Percentiles rank a stretch among this genome's conserved stretches.
Conservation (phyloP, 2,113 vertebrate genomes). For the Myiagra hebetior region DNA sequence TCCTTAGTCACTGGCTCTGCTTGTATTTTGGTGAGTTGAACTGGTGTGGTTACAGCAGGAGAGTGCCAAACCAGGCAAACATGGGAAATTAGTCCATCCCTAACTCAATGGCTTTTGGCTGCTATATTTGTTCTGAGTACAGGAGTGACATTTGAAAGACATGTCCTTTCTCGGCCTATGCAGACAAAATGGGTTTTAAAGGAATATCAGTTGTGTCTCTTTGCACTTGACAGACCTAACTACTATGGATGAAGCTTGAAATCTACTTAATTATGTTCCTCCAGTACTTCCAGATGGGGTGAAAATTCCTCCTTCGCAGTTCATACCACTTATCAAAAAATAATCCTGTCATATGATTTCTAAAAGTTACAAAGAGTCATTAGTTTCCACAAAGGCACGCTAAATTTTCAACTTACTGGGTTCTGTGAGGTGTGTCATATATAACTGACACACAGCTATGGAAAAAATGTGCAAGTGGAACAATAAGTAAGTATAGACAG, state of each 20-base stretch:
- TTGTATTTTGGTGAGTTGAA: not conserved
- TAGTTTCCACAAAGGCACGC: not conserved
- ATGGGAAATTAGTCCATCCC: not conserved
- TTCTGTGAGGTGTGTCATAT: not conserved
- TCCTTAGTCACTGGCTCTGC: not conserved
- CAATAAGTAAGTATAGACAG: not conserved
- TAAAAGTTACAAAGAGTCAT: not conserved
- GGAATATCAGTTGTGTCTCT: not conserved
- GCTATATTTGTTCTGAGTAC: not conserved
- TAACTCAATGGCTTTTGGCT: not conserved
- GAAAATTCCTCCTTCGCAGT: not conserved
- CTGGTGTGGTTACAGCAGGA: not conserved
- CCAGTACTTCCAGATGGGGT: not conserved
- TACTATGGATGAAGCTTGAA: not conserved
- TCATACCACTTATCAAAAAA: not conserved
- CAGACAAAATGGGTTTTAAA: not conserved
- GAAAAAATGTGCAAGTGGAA: not conserved
- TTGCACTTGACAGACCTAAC: not conserved
- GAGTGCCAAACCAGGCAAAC: not conserved
- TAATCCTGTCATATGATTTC: not conserved
- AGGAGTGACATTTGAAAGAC: not conserved
- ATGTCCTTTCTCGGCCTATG: not conserved
- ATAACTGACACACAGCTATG: not conserved
- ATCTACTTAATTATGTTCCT: not conserved
- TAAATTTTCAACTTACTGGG: not conserved